Percentiles rank a stretch among this genome's conserved stretches.
Conservation (phyloP, 2,888 invertebrate species). For the Cantharis nigra region DNA sequence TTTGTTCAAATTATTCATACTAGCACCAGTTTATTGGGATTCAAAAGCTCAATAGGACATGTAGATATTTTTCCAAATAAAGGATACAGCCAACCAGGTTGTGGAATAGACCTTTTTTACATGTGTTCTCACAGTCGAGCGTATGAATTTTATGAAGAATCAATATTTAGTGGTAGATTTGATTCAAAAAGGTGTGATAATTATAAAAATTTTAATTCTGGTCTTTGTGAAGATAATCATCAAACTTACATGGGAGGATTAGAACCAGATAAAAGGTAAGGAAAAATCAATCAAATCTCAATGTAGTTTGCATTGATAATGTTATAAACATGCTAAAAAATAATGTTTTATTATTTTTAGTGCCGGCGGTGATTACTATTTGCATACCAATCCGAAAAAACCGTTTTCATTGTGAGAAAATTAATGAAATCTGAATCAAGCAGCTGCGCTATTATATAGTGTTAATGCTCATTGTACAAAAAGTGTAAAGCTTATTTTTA, state of each 20-base stretch:
- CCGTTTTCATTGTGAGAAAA: neutral
- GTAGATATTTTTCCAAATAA: conserved; percentile 34
- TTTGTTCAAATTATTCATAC: conserved; percentile 34
- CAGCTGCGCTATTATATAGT: neutral
- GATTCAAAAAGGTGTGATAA: conserved; percentile 28
- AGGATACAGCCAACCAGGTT: conserved; percentile 31
- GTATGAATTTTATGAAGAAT: conserved; percentile 50
- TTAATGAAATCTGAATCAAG: neutral
- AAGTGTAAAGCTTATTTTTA: neutral
- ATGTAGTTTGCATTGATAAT: too few species aligned
- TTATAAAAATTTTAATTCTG: conserved; percentile 18
- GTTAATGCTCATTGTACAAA: neutral
- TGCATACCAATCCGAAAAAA: neutral
- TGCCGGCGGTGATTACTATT: neutral
- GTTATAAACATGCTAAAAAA: neutral
- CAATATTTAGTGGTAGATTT: conserved; percentile 42
- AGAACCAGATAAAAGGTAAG: conserved; percentile 9
- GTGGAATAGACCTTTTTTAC: conserved; percentile 25
- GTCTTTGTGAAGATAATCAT: conserved; percentile 19
- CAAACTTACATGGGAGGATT: conserved; percentile 17
- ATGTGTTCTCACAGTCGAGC: conserved; percentile 51
- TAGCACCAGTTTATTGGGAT: conserved; percentile 22
- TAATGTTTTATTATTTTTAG: neutral
- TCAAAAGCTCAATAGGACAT: conserved; percentile 30
- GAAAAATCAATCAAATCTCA: neutral